Conservation (phyloP, 1,140 invertebrate genomes). For the Wiebesia pumilae region DNA sequence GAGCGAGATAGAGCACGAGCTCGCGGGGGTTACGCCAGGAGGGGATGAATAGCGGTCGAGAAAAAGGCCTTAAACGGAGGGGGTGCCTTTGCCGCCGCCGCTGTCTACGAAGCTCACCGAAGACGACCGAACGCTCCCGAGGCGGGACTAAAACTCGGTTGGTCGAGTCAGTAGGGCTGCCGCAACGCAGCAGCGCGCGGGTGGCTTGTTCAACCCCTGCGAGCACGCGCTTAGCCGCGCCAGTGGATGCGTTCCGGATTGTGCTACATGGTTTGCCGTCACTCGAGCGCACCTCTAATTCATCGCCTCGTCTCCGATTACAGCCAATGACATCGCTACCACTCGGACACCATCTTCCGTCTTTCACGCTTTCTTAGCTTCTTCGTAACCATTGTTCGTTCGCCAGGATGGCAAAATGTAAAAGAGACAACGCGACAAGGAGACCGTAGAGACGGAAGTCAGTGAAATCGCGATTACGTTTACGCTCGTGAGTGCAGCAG, state of each 20-base stretch:
- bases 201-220: conserved; percentile 31
- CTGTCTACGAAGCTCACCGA: conserved; percentile 56
- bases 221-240: not conserved
- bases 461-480: not conserved
- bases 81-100: not conserved
- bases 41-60: conserved; percentile 64
- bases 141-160: conserved; percentile 56
- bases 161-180: conserved; percentile 67
- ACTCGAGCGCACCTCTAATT: too few relatives aligned
- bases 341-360: too few relatives aligned
- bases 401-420: too few relatives aligned
- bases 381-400: too few relatives aligned
- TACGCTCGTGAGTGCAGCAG: not conserved
- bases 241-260: not conserved
- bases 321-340: too few relatives aligned
- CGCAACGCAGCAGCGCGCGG: conserved; percentile 69
- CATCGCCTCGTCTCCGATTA: too few relatives aligned
- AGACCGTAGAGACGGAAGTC: too few relatives aligned
- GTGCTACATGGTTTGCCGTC: not conserved
- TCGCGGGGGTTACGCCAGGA: conserved; percentile 32
- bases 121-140: conserved; percentile 60
- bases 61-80: conserved; percentile 63
- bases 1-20: not conserved
- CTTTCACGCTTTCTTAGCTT: too few relatives aligned
- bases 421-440: too few relatives aligned